Evolutionary conservation across 2,888 invertebrate genomes (phyloP), one percentile per base, ranked within the genome.

Genomic region (Bibio marci): DNA sequence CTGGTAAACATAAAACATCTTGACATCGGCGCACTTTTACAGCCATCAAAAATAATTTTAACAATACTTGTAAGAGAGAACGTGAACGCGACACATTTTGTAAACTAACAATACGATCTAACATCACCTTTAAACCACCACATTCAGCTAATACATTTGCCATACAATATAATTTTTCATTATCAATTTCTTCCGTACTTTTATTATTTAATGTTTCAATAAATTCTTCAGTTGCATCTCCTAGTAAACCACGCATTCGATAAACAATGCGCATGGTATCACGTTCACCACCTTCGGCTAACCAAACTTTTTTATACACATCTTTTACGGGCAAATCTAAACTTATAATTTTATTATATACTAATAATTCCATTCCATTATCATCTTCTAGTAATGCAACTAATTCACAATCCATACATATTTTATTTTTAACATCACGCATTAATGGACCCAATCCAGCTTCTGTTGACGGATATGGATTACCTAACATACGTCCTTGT

Each of bases 371-470:
- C 94, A 97, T 97, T 39, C 95, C 95, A 54, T 91, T 95, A 61
- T 97, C 98, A 59, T 98, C 97, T 56, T 98, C 97, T 1, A 97
- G 63, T 19, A 98, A 63, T 0, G 97, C 95, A n/a, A 98, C 91
- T 43, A 98, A 67, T 58, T 98, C 97, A 62, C 97, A 97, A 63
- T 98, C 97, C 35, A 85, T 86, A 56, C 91, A 92, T 48, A 97
- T 97, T 65, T 97, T 97, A 63, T 98, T 97, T 64, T 98, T 98
- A 10, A 98, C 88, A 58, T 98, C 94, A 30, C 97, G 71, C 97
- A 98, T 97, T 11, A 95, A 65, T 0, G 97, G 97, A 0, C 97
- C 97, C 50, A 98, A 71, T 7, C 94, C 95, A 1, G 85, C 78
- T 56, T 97, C 97, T 25, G 78, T 70, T 26, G 88, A 90, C 41